Conservation (phyloP, 2,797 vertebrate species). For the Eleutherodactylus coqui region DNA sequence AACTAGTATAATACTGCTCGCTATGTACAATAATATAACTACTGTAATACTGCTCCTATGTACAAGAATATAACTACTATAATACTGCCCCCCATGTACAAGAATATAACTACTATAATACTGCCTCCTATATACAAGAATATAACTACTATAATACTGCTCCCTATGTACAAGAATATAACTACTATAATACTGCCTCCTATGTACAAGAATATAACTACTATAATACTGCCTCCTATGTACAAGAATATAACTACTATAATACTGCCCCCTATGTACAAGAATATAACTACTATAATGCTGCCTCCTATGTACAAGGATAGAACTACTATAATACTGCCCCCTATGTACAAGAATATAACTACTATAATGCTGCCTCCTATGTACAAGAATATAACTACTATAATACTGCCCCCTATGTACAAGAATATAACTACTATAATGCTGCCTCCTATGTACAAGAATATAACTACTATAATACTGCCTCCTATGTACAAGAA, state of each 20-base stretch:
- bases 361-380: conserved; percentile 2
- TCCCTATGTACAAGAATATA: not conserved
- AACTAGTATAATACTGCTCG: not conserved
- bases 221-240: not conserved
- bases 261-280: no score
- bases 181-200: not conserved
- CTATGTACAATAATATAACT: not conserved
- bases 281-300: conserved; percentile 1
- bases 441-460: conserved; percentile 8
- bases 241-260: conserved; percentile 9
- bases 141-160: not conserved
- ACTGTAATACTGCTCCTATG: not conserved
- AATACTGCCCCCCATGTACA: not conserved
- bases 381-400: conserved; percentile 8
- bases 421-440: conserved; percentile 19
- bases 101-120: conserved; percentile 17
- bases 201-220: not conserved
- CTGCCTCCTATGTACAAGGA: not conserved
- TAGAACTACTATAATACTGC: conserved; percentile 4
- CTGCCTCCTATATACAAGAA: not conserved
- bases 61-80: conserved; percentile 23
- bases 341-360: not conserved
- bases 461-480: conserved; percentile 21
- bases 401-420: conserved; percentile 8
- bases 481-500: conserved; percentile 4